Conservation (phyloP, 2,797 vertebrate genomes). For the Falco naumanni region DNA sequence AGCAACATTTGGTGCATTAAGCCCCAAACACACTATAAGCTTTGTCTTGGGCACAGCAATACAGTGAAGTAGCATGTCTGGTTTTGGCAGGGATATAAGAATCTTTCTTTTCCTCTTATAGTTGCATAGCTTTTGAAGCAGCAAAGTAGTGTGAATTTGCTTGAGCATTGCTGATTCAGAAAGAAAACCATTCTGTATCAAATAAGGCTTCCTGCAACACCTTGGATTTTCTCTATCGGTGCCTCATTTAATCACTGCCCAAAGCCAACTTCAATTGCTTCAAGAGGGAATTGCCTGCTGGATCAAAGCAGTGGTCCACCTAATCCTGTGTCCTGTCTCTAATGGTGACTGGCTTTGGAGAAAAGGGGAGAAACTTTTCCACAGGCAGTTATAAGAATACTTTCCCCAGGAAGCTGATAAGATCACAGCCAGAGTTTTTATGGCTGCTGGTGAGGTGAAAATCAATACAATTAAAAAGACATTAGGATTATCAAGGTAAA, state of each 20-base stretch:
- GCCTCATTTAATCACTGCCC: neutral
- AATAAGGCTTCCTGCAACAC: neutral
- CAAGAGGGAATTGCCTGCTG: neutral
- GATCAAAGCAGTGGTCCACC: slow-evolving; percentile 2
- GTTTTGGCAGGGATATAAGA: neutral
- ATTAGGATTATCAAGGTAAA: neutral
- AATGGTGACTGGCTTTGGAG: neutral
- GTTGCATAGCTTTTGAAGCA: neutral
- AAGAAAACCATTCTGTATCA: neutral
- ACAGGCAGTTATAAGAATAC: neutral
- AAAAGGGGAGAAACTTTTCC: neutral
- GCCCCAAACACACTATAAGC: neutral
- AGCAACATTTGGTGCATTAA: neutral
- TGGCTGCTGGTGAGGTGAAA: neutral
- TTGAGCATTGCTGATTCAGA: neutral
- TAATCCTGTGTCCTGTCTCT: neutral
- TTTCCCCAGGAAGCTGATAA: neutral
- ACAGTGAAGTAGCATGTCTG: neutral
- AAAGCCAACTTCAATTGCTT: slow-evolving; percentile 3
- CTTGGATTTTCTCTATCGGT: neutral
- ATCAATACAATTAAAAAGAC: slow-evolving; percentile 23
- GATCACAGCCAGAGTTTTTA: neutral
- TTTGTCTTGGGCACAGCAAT: neutral
- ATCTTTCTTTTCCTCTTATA: neutral
- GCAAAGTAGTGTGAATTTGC: neutral